Base-by-base conservation (phyloP, 2,888 invertebrate genomes). In the Rambutsinella grinnellia region DNA sequence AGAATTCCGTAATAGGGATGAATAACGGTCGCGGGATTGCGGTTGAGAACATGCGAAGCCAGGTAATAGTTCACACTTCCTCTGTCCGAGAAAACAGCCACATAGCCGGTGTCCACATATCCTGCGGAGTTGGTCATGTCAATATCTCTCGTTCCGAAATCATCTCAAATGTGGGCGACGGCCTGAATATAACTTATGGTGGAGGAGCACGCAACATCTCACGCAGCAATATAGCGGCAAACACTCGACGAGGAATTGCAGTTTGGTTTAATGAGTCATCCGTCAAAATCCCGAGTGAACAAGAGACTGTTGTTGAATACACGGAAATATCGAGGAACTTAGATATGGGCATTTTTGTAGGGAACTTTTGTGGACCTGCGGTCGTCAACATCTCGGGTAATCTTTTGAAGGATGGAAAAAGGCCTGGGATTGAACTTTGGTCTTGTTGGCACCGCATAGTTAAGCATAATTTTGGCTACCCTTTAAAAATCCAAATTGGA, bases 21-120 rank as follows among this genome's bases (percentile, higher is more conserved):
- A 99, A 99, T 87, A 93, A 93, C 82, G 98, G 98, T 0, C 92
- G 97, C 85, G 99, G 99, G n/a, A 91, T 99, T 62, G 94, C 91
- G n/a, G 91, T 95, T 15, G 95, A 97, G 86, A 95, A 96, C 86
- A 89, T 98, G 68, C 90, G 97, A 85, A 95, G 95, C 17, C 93
- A 93, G 85, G 87, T 97, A n/a, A 93, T 94, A 86, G 90, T 98
- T 60, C 93, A 95, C 85, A 90, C 92, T 47, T 93, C 93, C 13
- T 91, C 93, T 0, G 90, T 98, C 61, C 93, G 93, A 0, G 93
- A 93, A 85, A 97, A 97, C 86, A 92, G 93, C 78, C 93, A 97
- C 86, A 92, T 94, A 0, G 96, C 96, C 1, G 98, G 98, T 6
- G 80, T 99, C 2, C 94, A 97, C 85, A 91, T 99, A 1, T 90